These are phyloP conservation scores for Drosophila fungiperda DNA, from an alignment of 2,888 invertebrate genomes.

Conservation along the genomic window DNA sequence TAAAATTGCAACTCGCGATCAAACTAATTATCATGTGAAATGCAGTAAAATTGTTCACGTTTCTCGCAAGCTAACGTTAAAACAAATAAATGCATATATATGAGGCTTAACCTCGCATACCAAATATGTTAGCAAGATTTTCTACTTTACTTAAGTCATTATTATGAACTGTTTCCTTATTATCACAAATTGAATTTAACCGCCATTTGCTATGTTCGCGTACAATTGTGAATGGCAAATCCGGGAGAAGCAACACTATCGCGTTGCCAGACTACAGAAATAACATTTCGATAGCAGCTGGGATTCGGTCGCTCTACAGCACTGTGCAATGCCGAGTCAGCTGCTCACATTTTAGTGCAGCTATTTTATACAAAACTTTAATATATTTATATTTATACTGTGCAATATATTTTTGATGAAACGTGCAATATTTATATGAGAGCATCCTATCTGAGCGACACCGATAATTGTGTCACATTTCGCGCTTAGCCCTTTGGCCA, in stretches of 20 bases:
- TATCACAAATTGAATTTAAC: constrained; percentile 2
- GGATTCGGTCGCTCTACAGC: constrained; percentile 16
- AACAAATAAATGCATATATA: not conserved
- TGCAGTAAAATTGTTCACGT: constrained; percentile 47
- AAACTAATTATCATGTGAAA: constrained; percentile 64
- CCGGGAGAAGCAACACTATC: not conserved
- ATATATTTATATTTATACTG: constrained; percentile 9
- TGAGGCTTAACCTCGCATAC: not conserved
- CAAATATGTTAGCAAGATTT: not conserved
- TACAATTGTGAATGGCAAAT: constrained; percentile 28
- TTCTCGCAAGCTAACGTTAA: constrained; percentile 26
- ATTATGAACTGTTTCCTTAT: not conserved
- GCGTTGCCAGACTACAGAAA: constrained; percentile 33
- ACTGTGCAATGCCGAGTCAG: constrained; percentile 52
- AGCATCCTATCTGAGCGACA: not conserved
- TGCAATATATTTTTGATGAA: constrained; percentile 29
- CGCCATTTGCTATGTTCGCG: constrained; percentile 4
- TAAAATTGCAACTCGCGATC: constrained; percentile 56
- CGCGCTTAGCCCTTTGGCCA: constrained; percentile 29
- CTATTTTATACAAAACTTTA: constrained; percentile 17
- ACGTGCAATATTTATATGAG: constrained; percentile 24
- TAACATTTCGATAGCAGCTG: constrained; percentile 13
- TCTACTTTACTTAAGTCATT: not conserved
- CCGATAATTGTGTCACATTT: constrained; percentile 14
- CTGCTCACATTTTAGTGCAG: constrained; percentile 34